A percentile compares a stretch with the other conserved stretches of the same genome.
These are phyloP conservation scores for Microcebus jonahi DNA, from an alignment of 2,113 vertebrate species.

Conservation along the genomic window DNA sequence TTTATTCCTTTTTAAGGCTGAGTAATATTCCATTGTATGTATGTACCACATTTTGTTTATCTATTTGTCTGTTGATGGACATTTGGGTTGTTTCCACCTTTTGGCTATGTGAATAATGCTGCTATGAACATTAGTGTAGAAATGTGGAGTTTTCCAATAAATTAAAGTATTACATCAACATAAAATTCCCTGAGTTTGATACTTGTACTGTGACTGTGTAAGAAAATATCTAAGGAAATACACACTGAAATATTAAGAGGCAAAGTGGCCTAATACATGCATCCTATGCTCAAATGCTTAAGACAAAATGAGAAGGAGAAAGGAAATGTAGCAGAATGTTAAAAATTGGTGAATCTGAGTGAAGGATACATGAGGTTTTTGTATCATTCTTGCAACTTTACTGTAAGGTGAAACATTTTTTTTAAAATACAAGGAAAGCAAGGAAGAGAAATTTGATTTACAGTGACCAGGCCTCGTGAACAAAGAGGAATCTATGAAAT, in stretches of 20 bases:
- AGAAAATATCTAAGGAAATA: neutral
- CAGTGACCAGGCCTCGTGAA: neutral
- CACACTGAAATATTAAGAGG: neutral
- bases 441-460: neutral
- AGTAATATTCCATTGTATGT: neutral
- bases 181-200: slow-evolving; percentile 43
- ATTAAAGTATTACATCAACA: neutral
- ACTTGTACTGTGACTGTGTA: neutral
- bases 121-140: neutral
- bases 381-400: neutral
- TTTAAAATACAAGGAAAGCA: neutral
- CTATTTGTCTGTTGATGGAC: neutral
- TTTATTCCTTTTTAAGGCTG: neutral
- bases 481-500: neutral
- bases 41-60: neutral
- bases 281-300: neutral
- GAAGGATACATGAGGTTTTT: neutral
- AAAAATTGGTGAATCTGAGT: slow-evolving; percentile 1
- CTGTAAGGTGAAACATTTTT: neutral
- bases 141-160: neutral
- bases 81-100: neutral
- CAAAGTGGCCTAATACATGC: neutral
- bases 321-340: neutral
- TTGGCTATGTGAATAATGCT: neutral
- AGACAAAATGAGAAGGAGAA: neutral